A percentile compares a stretch with the other conserved stretches of the same genome.
Evolutionary conservation across 2,113 vertebrate species (phyloP).

Genomic region (Sinosuthora webbiana): DNA sequence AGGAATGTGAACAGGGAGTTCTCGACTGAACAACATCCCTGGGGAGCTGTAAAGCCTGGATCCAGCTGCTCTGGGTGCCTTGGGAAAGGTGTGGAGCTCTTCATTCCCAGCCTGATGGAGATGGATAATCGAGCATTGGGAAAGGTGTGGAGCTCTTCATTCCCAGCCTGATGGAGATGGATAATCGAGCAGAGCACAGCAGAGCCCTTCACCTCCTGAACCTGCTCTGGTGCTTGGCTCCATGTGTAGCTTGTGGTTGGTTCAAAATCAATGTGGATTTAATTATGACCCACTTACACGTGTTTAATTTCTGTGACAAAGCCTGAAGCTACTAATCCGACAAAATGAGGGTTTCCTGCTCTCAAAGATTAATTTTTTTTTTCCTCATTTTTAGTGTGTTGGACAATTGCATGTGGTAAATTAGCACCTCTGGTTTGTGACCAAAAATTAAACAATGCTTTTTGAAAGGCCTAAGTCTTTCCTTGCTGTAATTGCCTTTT

Average conservation of each 20-base stretch:
- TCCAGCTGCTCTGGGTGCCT: not conserved
- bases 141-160: not conserved
- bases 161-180: not conserved
- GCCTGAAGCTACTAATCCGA: not conserved
- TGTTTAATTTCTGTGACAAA: not conserved
- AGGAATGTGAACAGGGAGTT: not conserved
- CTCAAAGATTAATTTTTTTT: not conserved
- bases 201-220: not conserved
- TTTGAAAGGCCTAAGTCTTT: not conserved
- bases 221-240: not conserved
- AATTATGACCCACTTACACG: not conserved
- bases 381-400: not conserved
- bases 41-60: not conserved
- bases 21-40: not conserved
- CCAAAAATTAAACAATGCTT: not conserved
- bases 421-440: not conserved
- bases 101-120: not conserved
- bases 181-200: not conserved
- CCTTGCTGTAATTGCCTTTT: not conserved
- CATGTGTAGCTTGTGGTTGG: not conserved
- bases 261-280: not conserved
- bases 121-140: not conserved
- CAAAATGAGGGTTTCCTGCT: not conserved
- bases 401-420: not conserved
- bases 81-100: not conserved